These are phyloP conservation scores for Heteromyza rotundicornis DNA, from an alignment of 2,888 invertebrate species.

Conservation along the genomic window DNA sequence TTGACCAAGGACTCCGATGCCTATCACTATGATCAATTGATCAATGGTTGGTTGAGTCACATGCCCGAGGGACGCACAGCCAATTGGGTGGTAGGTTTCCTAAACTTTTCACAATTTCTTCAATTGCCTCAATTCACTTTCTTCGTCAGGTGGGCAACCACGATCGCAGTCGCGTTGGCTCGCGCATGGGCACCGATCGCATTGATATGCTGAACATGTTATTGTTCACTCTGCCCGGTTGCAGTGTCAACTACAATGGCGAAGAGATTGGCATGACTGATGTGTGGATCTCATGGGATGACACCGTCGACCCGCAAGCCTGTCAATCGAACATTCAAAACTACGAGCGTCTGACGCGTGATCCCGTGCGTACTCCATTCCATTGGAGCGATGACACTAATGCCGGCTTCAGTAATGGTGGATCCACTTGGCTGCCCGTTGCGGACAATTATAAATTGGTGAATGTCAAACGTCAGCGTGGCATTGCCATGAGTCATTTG, in stretches of 20 bases:
- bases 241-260: constrained; percentile 78
- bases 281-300: constrained; percentile 61
- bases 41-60: constrained; percentile 68
- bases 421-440: constrained; percentile 57
- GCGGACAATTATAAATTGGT: constrained; percentile 67
- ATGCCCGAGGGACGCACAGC: constrained; percentile 68
- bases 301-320: constrained; percentile 66
- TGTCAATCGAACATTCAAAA: constrained; percentile 68
- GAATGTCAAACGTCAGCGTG: constrained; percentile 67
- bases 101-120: not conserved
- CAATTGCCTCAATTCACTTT: not conserved
- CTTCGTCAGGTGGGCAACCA: constrained; percentile 75
- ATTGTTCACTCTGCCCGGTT: constrained; percentile 79
- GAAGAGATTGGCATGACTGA: constrained; percentile 75
- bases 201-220: constrained; percentile 84
- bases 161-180: constrained; percentile 72
- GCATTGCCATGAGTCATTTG: constrained; percentile 65
- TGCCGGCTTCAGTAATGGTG: constrained; percentile 49
- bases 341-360: constrained; percentile 67
- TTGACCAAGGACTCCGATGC: constrained; percentile 66
- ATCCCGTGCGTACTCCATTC: constrained; percentile 70
- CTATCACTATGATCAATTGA: constrained; percentile 64
- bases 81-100: constrained; percentile 71
- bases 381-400: constrained; percentile 67
- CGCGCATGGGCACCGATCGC: constrained; percentile 71